A percentile compares a stretch with the other conserved stretches of the same genome.
Evolutionary conservation across 2,113 vertebrate genomes (phyloP).

Genomic region (Strix uralensis): DNA sequence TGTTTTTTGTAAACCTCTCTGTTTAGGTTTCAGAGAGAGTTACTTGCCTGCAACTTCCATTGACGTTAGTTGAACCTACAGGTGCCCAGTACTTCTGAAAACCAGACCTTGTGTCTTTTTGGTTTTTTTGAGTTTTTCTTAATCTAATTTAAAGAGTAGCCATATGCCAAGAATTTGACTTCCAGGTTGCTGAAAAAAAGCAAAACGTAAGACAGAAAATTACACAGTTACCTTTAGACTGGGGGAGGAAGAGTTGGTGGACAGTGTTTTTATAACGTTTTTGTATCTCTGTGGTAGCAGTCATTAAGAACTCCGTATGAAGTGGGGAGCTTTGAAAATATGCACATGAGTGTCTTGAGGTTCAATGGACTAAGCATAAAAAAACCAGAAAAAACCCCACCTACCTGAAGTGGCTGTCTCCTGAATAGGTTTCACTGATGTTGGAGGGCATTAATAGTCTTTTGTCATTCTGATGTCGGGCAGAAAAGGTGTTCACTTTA

Average conservation of each 20-base stretch:
- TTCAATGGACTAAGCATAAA: not conserved
- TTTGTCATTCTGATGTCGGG: not conserved
- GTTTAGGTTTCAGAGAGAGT: not conserved
- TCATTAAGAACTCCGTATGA: not conserved
- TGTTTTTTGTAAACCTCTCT: not conserved
- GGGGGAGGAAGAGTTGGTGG: not conserved
- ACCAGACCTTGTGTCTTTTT: no score
- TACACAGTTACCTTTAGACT: not conserved
- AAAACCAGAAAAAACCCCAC: no score
- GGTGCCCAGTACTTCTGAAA: not conserved
- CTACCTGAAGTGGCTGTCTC: not conserved
- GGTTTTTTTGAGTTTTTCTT: not conserved
- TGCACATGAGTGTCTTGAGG: not conserved
- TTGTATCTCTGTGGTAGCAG: not conserved
- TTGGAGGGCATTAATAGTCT: not conserved
- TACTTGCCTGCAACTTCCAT: not conserved
- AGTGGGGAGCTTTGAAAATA: not conserved
- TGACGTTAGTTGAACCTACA: not conserved
- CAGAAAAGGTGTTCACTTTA: not conserved
- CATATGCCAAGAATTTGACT: not conserved
- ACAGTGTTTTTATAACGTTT: not conserved
- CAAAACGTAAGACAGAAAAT: not conserved
- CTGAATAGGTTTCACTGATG: not conserved
- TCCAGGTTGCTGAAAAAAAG: not conserved
- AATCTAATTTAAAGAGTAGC: not conserved